These are phyloP conservation scores for Blennius ocellaris DNA, from an alignment of 2,113 vertebrate genomes.

Conservation along the genomic window DNA sequence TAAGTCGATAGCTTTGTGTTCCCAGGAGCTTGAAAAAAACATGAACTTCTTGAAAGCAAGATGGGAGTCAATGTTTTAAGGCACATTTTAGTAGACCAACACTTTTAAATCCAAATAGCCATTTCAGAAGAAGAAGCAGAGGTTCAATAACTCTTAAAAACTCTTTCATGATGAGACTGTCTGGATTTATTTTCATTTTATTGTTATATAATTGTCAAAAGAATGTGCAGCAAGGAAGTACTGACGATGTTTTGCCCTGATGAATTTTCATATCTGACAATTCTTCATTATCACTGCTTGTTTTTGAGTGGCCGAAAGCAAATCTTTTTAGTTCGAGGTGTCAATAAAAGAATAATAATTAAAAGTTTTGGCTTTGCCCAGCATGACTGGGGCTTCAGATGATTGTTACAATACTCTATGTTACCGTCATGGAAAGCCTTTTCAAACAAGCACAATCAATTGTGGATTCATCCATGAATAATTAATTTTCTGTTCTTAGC, in stretches of 20 bases:
- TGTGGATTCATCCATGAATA: not conserved
- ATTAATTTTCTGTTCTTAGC: not conserved
- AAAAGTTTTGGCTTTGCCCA: too few relatives aligned
- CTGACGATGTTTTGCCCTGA: too few relatives aligned
- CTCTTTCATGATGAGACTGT: too few relatives aligned
- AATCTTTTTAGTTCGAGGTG: too few relatives aligned
- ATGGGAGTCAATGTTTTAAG: not conserved
- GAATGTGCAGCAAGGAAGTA: too few relatives aligned
- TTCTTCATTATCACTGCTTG: too few relatives aligned
- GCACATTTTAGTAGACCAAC: not conserved
- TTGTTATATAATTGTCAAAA: too few relatives aligned
- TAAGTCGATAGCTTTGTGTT: not conserved
- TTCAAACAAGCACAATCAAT: conserved; percentile 4
- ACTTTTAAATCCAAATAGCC: not conserved
- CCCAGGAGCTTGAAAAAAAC: not conserved
- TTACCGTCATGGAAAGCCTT: not conserved
- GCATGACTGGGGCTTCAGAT: not conserved
- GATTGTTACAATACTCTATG: not conserved
- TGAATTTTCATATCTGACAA: too few relatives aligned
- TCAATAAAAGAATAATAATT: too few relatives aligned
- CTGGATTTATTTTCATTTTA: too few relatives aligned
- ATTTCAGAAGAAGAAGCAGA: not conserved
- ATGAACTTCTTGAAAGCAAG: not conserved
- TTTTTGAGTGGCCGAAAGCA: too few relatives aligned
- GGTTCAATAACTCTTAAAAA: not conserved